Conservation (phyloP, 1,140 invertebrate genomes). For the Ips typographus region DNA sequence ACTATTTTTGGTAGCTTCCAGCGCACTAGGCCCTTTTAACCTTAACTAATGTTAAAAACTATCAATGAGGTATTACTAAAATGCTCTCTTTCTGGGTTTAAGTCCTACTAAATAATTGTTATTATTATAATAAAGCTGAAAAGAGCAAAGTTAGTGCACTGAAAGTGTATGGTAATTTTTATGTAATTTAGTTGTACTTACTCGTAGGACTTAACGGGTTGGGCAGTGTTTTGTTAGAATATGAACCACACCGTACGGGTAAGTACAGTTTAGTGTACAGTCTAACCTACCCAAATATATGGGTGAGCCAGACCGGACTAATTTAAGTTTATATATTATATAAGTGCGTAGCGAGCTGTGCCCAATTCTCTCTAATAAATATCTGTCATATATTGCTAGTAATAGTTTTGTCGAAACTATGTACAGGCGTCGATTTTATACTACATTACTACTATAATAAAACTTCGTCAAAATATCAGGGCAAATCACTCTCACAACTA, state of each 20-base stretch:
- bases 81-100: no score
- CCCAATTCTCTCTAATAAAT: conserved; percentile 1
- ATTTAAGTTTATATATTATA: neutral
- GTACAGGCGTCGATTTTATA: conserved; percentile 24
- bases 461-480: no score
- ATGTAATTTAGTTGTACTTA: conserved; percentile 25
- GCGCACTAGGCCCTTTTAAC: no score
- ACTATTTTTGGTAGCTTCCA: no score
- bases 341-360: conserved; percentile 30
- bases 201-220: conserved; percentile 39
- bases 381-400: conserved; percentile 22
- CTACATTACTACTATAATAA: conserved; percentile 10
- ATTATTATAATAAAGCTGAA: conserved; percentile 1
- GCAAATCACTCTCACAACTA: no score
- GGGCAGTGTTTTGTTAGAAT: conserved; percentile 46
- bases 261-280: conserved; percentile 5
- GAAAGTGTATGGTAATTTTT: conserved; percentile 1
- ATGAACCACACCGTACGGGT: conserved; percentile 42
- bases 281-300: neutral
- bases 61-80: no score
- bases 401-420: conserved; percentile 28
- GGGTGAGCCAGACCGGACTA: no score
- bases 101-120: neutral
- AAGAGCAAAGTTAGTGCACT: conserved; percentile 2
- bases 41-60: no score